These are phyloP conservation scores for Pelecanus crispus DNA, from an alignment of 2,113 vertebrate species.

Conservation along the genomic window DNA sequence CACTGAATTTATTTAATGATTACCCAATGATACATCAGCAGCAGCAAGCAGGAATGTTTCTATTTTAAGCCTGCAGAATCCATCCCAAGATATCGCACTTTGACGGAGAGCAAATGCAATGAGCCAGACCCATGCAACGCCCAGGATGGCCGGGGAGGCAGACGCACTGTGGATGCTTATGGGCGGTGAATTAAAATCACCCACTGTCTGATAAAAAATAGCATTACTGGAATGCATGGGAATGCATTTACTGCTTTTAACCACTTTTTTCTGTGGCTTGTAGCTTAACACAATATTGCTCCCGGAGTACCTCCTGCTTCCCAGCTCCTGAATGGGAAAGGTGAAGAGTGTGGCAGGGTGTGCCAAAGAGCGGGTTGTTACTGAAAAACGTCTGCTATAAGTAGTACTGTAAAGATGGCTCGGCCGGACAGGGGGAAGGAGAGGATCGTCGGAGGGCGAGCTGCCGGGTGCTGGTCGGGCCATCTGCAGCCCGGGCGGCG, in stretches of 20 bases:
- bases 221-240: background rate
- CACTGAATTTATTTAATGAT: conserved; percentile 70
- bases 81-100: conserved; percentile 2
- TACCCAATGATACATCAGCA: conserved; percentile 43
- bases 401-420: background rate
- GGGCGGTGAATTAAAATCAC: background rate
- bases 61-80: conserved; percentile 55
- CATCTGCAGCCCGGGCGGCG: background rate
- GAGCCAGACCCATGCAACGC: background rate
- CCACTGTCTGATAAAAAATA: background rate
- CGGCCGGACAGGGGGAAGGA: background rate
- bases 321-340: background rate
- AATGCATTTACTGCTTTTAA: background rate
- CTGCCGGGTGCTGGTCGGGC: background rate
- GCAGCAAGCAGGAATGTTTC: conserved; percentile 34
- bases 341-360: background rate
- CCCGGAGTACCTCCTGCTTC: background rate
- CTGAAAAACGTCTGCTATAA: background rate
- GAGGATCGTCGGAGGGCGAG: background rate
- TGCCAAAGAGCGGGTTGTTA: background rate
- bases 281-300: background rate
- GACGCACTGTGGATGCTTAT: background rate
- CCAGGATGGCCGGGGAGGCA: background rate
- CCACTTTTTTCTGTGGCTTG: background rate
- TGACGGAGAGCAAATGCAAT: background rate